phyloP scores from a whole-genome alignment of 2,888 invertebrate species.

The Epistrophe eligans region DNA sequence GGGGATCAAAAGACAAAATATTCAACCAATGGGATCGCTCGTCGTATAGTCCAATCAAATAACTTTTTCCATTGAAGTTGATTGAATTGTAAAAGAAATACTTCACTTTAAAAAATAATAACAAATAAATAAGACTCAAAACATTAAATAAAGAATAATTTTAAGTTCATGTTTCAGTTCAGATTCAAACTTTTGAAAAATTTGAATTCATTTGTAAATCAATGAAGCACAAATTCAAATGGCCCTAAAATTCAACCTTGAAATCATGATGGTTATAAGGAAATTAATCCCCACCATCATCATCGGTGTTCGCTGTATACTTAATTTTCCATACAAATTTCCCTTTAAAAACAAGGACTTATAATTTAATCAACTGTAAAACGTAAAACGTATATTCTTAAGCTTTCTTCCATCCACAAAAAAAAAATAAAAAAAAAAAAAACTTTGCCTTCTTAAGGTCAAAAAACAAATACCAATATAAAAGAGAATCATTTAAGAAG shows the following conservation, averaged over 20 bases:
- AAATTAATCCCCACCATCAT: background rate
- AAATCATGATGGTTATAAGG: background rate
- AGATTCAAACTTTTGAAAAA: background rate
- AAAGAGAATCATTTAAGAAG: constrained; percentile 3
- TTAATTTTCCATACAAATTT: constrained; percentile 6
- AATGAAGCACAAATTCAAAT: background rate
- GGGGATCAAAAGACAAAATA: too few relatives aligned
- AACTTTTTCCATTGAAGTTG: too few relatives aligned
- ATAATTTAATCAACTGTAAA: background rate
- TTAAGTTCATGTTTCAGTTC: too few relatives aligned
- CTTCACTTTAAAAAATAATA: too few relatives aligned
- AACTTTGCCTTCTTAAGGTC: constrained; percentile 3
- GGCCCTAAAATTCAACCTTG: constrained; percentile 1
- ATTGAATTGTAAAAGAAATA: too few relatives aligned
- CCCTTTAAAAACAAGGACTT: constrained; percentile 2
- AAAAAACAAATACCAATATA: constrained; percentile 40
- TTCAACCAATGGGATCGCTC: too few relatives aligned
- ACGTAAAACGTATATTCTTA: background rate
- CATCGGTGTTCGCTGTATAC: background rate
- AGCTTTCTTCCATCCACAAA: background rate
- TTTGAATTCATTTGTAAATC: background rate
- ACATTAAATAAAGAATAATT: too few relatives aligned
- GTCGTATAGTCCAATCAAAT: too few relatives aligned
- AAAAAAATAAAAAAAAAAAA: background rate
- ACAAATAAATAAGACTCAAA: too few relatives aligned